Conservation (phyloP, 2,888 invertebrate genomes). For the Pseudococcus jackbeardsleyi region DNA sequence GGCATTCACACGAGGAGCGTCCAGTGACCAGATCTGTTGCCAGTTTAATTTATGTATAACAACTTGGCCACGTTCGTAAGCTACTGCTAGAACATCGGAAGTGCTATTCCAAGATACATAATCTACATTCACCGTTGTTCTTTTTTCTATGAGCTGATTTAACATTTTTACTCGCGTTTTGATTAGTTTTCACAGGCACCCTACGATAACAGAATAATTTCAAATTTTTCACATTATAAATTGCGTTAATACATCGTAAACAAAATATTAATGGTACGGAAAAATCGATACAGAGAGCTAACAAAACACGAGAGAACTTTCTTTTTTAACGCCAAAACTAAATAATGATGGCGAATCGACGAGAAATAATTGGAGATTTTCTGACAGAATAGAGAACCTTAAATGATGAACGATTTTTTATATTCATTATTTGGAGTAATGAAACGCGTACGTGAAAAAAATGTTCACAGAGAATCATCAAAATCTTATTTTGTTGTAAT, state of each 20-base stretch:
- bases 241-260: not conserved
- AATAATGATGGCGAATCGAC: not conserved
- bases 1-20: slow-evolving; percentile 82
- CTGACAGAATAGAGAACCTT: not conserved
- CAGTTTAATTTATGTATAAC: slow-evolving; percentile 90
- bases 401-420: no score
- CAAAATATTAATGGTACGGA: not conserved
- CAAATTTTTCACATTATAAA: not conserved
- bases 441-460: not conserved
- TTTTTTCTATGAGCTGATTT: slow-evolving; percentile 39
- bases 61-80: slow-evolving; percentile 88
- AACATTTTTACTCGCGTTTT: slow-evolving; percentile 30
- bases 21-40: slow-evolving; percentile 91
- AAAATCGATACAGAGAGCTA: not conserved
- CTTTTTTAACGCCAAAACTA: not conserved
- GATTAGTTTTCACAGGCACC: not conserved
- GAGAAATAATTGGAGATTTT: not conserved
- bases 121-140: slow-evolving; percentile 40
- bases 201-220: slow-evolving; percentile 33
- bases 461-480: not conserved
- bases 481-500: not conserved
- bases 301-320: not conserved
- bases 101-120: slow-evolving; percentile 83
- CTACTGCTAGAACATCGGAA: slow-evolving; percentile 91
- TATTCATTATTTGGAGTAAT: no score